A percentile compares a stretch with the other conserved stretches of the same genome.
Conservation (phyloP, 2,113 vertebrate species). For the Acanthochromis polyacanthus region DNA sequence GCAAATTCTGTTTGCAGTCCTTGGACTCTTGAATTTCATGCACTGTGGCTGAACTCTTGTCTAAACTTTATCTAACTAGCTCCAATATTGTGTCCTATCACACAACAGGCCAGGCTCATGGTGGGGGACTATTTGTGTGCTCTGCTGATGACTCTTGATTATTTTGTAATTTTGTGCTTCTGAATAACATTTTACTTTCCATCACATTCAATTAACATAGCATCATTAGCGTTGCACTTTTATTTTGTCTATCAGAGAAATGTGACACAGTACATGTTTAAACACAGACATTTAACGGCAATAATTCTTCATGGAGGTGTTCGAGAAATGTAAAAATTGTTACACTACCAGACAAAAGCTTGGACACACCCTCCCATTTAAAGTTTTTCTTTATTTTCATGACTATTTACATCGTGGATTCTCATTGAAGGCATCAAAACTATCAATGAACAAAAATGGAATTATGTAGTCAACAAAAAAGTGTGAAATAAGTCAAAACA, state of each 20-base stretch:
- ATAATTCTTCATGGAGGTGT: background rate
- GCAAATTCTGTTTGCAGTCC: slow-evolving; percentile 7
- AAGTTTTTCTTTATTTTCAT: too few species aligned
- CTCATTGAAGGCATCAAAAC: too few species aligned
- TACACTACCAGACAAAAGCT: too few species aligned
- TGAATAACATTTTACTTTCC: background rate
- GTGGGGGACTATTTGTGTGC: background rate
- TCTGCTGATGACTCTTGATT: background rate
- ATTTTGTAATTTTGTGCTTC: background rate
- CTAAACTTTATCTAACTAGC: slow-evolving; percentile 3
- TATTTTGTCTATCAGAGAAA: slow-evolving; percentile 3
- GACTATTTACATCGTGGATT: too few species aligned
- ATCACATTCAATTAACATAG: background rate
- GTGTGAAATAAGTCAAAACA: too few species aligned
- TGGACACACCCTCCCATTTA: too few species aligned
- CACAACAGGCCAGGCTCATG: background rate
- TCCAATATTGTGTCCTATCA: background rate
- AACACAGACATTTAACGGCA: slow-evolving; percentile 17
- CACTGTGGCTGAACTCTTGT: background rate
- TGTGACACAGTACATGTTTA: too few species aligned
- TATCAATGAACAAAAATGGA: too few species aligned
- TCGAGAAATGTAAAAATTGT: background rate
- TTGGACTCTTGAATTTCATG: slow-evolving; percentile 4
- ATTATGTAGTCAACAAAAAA: too few species aligned
- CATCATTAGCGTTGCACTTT: background rate